Percentiles rank a stretch among this genome's conserved stretches.
Evolutionary conservation across 2,888 invertebrate species (phyloP).

Genomic region (Hemithea aestivaria): DNA sequence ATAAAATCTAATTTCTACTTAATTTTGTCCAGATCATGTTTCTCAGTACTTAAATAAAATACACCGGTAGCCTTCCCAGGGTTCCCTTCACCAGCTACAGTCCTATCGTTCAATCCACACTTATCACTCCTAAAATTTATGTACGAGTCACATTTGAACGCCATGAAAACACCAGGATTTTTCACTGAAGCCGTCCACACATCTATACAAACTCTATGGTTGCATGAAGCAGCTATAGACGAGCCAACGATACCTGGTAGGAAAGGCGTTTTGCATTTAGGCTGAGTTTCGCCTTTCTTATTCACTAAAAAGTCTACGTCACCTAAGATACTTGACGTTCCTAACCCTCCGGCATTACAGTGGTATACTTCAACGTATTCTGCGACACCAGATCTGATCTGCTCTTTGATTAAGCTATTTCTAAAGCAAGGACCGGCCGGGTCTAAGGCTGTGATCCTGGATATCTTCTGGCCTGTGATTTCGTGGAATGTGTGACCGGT

Average conservation of each 20-base stretch:
- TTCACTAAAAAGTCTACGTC: slow-evolving; percentile 70
- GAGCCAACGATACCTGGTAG: slow-evolving; percentile 48
- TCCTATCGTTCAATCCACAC: slow-evolving; percentile 35
- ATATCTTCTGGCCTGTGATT: slow-evolving; percentile 20
- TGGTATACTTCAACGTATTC: slow-evolving; percentile 69
- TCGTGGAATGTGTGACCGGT: slow-evolving; percentile 19
- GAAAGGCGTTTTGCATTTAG: slow-evolving; percentile 59
- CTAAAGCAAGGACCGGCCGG: slow-evolving; percentile 29
- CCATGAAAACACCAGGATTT: slow-evolving; percentile 41
- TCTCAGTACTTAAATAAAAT: slow-evolving; percentile 45
- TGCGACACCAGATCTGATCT: slow-evolving; percentile 61
- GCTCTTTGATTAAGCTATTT: slow-evolving; percentile 29
- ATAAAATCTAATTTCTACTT: slow-evolving; percentile 1
- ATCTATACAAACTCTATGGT: slow-evolving; percentile 48
- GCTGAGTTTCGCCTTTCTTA: slow-evolving; percentile 71
- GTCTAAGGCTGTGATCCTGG: slow-evolving; percentile 29
- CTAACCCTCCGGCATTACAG: slow-evolving; percentile 62
- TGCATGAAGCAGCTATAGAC: slow-evolving; percentile 50
- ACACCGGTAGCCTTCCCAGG: slow-evolving; percentile 49
- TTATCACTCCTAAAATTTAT: slow-evolving; percentile 30
- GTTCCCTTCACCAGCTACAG: slow-evolving; percentile 51
- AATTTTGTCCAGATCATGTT: slow-evolving; percentile 15
- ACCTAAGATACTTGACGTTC: slow-evolving; percentile 53
- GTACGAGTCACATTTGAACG: slow-evolving; percentile 41
- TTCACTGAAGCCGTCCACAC: slow-evolving; percentile 46